A percentile compares a stretch with the other conserved stretches of the same genome.
Conservation (phyloP, 1,140 invertebrate genomes). For the Brachionus angularis region DNA sequence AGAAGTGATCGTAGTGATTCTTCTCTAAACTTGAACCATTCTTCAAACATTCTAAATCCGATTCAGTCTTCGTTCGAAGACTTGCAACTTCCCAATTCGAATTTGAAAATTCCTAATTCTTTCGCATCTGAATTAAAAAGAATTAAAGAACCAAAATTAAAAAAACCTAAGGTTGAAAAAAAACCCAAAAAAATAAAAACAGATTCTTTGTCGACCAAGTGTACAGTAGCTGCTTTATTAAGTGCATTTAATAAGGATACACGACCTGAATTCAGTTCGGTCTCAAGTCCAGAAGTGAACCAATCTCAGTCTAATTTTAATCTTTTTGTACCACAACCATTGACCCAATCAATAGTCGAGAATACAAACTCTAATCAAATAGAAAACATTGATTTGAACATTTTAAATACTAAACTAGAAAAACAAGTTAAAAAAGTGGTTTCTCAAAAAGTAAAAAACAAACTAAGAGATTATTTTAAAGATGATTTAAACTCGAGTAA, state of each 20-base stretch:
- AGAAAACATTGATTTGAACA: too few species aligned
- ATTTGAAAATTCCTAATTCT: too few species aligned
- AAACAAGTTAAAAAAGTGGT: neutral
- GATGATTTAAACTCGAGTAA: slow-evolving; percentile 17
- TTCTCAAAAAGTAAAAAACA: neutral
- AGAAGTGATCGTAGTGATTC: slow-evolving; percentile 38
- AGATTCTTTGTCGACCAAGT: slow-evolving; percentile 12
- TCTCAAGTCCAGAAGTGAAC: neutral
- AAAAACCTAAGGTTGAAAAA: slow-evolving; percentile 19
- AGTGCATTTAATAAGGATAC: slow-evolving; percentile 12
- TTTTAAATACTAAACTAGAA: slow-evolving; percentile 4
- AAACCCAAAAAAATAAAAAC: slow-evolving; percentile 5
- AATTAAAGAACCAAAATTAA: slow-evolving; percentile 4
- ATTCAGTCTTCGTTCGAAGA: slow-evolving; percentile 20
- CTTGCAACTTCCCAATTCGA: neutral
- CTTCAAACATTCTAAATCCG: slow-evolving; percentile 16
- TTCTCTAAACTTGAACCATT: slow-evolving; percentile 27
- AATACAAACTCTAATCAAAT: too few species aligned
- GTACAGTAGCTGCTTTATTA: slow-evolving; percentile 18
- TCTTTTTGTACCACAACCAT: neutral
- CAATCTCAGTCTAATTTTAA: neutral
- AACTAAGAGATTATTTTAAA: slow-evolving; percentile 35
- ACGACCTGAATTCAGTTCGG: neutral
- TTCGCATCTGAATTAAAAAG: neutral
- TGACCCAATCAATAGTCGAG: neutral